A percentile compares a stretch with the other conserved stretches of the same genome.
Conservation (phyloP, 2,888 invertebrate genomes). For the Chloromyia formosa region DNA sequence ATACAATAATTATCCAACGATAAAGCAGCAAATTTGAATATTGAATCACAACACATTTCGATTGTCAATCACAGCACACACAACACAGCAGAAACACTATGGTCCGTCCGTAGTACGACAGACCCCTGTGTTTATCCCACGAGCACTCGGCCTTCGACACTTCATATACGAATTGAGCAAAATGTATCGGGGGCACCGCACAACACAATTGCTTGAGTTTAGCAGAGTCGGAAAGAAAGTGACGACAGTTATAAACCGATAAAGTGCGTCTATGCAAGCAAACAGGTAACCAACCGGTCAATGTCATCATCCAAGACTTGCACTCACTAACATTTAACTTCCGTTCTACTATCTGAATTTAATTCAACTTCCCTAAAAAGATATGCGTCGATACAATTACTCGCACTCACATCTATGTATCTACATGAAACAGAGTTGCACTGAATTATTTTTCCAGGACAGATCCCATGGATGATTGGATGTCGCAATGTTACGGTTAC, state of each 20-base stretch:
- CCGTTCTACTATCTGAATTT: too few relatives aligned
- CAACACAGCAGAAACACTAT: slow-evolving; percentile 3
- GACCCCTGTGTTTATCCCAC: slow-evolving; percentile 13
- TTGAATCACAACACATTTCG: slow-evolving; percentile 7
- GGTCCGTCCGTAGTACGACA: not conserved
- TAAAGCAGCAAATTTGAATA: slow-evolving; percentile 24
- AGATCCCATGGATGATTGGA: not conserved
- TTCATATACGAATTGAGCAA: slow-evolving; percentile 5
- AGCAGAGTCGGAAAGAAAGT: not conserved
- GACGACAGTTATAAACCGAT: not conserved
- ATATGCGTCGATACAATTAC: too few relatives aligned
- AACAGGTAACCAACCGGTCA: slow-evolving; percentile 13
- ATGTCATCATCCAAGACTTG: slow-evolving; percentile 9
- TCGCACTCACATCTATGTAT: too few relatives aligned
- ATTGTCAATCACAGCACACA: too few relatives aligned
- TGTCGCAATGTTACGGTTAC: not conserved
- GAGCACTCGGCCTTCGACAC: not conserved
- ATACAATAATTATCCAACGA: slow-evolving; percentile 10
- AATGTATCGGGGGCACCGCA: too few relatives aligned
- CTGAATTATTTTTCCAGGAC: not conserved
- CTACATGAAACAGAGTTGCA: not conserved
- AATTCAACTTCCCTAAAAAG: too few relatives aligned
- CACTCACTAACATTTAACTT: too few relatives aligned
- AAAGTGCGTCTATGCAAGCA: not conserved
- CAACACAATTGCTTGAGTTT: slow-evolving; percentile 1